Base-by-base conservation (phyloP, 1,140 invertebrate species). In the Lucilia sericata region DNA sequence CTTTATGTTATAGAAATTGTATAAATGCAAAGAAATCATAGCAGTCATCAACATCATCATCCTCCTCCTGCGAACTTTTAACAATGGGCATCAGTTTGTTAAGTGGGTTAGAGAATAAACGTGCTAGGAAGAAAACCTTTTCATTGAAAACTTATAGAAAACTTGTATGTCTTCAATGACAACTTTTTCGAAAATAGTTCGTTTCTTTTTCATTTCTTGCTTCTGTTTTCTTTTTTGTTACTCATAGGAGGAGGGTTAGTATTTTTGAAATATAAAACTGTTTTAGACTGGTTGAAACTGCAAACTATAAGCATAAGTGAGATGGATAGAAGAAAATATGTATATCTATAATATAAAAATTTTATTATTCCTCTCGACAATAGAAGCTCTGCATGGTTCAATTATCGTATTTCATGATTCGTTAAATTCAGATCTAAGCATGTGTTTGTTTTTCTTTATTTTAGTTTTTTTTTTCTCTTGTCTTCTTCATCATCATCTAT, bases 381-480 rank as follows among this genome's bases (percentile, higher is more conserved):
- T 84, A 82, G 84, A 82, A 82, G 30, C 19, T 74, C 81, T 84
- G 84, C 80, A 84, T 84, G 84, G 70, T 84, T 84, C 84, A 84
- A 84, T 84, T 84, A 84, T 84, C 84, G 84, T 84, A 84, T 84
- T 84, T 84, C 84, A 84, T 84, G 84, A 84, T 84, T 84, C 84
- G 84, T 84, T 84, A 84, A 83, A 76, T 83, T 84, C 84, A 83
- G 65, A 84, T 84, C 60, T 70, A 70, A 70, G 60, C 60, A 70
- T 70, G 19, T 70, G 19, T 70, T 70, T 70, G 60, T 70, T 21
- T 70, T 82, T 21, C n/a, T n/a, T n/a, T n/a, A n/a, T 36, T 21
- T 36, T 49, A 21, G 51, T 10, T n/a, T 60, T 5, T 21, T 21
- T 21, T 21, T 19, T 65, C 9, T n/a, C 60, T 2, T 70, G n/a